Conservation (phyloP, 2,888 invertebrate genomes). For the Sturmia bella region DNA sequence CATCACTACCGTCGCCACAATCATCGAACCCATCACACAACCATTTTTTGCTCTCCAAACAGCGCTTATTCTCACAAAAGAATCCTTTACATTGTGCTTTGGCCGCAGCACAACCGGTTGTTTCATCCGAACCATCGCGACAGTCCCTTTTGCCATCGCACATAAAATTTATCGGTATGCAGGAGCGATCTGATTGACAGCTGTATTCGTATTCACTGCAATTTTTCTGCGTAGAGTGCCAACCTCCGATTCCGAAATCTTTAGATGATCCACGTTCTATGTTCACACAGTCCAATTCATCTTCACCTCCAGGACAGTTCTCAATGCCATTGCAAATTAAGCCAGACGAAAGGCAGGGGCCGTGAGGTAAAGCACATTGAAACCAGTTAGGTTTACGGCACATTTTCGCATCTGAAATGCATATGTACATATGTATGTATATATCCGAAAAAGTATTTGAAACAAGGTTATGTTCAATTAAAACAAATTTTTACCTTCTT, state of each 20-base stretch:
- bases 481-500: neutral
- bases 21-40: constrained; percentile 84
- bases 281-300: constrained; percentile 82
- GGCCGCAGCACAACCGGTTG: constrained; percentile 79
- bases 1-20: constrained; percentile 84
- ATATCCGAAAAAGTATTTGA: no score
- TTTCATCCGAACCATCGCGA: constrained; percentile 87
- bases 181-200: constrained; percentile 81
- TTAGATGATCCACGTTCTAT: constrained; percentile 46
- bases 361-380: constrained; percentile 80
- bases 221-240: constrained; percentile 71
- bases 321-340: constrained; percentile 88
- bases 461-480: neutral
- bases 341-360: constrained; percentile 86
- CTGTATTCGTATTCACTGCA: constrained; percentile 78
- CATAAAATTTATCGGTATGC: constrained; percentile 86
- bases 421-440: no score
- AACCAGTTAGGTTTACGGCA: constrained; percentile 80
- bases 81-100: constrained; percentile 84
- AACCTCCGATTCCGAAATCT: constrained; percentile 69
- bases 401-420: constrained; percentile 74
- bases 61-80: constrained; percentile 84
- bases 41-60: constrained; percentile 83
- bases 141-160: constrained; percentile 90
- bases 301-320: constrained; percentile 87